Base-by-base conservation (phyloP, 2,797 vertebrate genomes). In the Tapirus indicus region DNA sequence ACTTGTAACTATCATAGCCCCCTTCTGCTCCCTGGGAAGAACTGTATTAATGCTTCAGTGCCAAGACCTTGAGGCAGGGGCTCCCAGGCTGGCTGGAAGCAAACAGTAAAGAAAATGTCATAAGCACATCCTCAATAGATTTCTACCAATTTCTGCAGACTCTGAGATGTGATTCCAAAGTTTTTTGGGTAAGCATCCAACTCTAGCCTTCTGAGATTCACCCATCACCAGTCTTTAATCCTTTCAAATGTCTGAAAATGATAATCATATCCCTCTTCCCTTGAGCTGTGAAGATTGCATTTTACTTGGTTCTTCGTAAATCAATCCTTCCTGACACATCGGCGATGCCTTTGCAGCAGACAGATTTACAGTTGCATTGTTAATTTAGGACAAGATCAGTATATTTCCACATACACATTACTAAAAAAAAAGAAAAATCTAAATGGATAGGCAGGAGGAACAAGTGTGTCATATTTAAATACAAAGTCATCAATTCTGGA, bases 211-310 rank as follows among this genome's bases (percentile, higher is more conserved):
- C 44, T 94, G 97, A 96, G 95, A 97, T 95, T 98, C 91, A 97
- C 93, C 88, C 95, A 80, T 97, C 92, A 95, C 74, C 66, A 97
- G 47, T 77, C 92, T 96, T 97, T 95, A 97, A 95, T 97, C 71
- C 69, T 93, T 96, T 97, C 85, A 97, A 96, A 96, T 95, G 94
- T 97, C 89, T 97, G 86, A 92, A 97, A 98, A 95, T 98, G 80
- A 95, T 97, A 97, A 97, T 97, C 95, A 96, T 68, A 96, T 95
- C 74, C 82, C 9, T 88, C 58, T 95, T 95, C 82, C 77, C 89
- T 94, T 83, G 85, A 94, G 87, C 64, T 91, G n/a, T 72, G 88
- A 97, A 97, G 78, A 97, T 90, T 97, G 47, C 69, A 88, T 94
- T 96, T 95, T 93, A 66, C 87, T 96, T 95, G 87, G 4, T 91